A percentile compares a stretch with the other conserved stretches of the same genome.
Evolutionary conservation across 2,888 invertebrate species (phyloP).

Genomic region (Baronia brevicornis): DNA sequence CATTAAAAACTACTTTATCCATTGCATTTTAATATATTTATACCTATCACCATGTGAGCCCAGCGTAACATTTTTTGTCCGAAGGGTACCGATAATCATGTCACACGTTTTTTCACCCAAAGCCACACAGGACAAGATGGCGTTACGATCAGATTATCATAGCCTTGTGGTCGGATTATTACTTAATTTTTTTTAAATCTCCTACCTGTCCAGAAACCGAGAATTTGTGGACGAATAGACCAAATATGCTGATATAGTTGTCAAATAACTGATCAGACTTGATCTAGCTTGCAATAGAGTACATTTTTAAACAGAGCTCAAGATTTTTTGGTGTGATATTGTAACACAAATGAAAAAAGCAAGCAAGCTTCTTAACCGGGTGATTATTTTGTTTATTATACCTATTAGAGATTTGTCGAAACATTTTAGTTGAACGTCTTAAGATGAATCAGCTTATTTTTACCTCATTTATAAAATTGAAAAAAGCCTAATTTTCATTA

Average conservation of each 20-base stretch:
- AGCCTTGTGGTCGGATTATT: conserved; percentile 70
- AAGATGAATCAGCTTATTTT: conserved; percentile 53
- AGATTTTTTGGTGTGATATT: conserved; percentile 29
- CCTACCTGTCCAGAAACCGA: conserved; percentile 63
- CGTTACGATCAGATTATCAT: conserved; percentile 74
- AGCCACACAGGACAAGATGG: conserved; percentile 75
- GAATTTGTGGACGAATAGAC: conserved; percentile 49
- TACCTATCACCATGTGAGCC: conserved; percentile 34
- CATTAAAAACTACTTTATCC: no score
- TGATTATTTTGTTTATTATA: conserved; percentile 71
- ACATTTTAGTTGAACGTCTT: conserved; percentile 62
- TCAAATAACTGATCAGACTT: conserved; percentile 33
- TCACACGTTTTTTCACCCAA: conserved; percentile 67
- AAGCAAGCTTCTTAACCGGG: conserved; percentile 72
- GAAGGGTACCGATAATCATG: conserved; percentile 65
- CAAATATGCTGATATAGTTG: conserved; percentile 43
- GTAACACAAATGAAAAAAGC: conserved; percentile 65
- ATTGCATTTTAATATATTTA: no score
- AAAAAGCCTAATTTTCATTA: no score
- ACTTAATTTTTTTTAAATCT: conserved; percentile 57
- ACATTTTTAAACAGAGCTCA: conserved; percentile 14
- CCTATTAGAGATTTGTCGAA: conserved; percentile 72
- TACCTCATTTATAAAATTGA: conserved; percentile 36
- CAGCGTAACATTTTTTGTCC: conserved; percentile 41
- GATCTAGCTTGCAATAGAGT: conserved; percentile 23